Base-by-base conservation (phyloP, 2,888 invertebrate species). In the Iphiclides podalirius region DNA sequence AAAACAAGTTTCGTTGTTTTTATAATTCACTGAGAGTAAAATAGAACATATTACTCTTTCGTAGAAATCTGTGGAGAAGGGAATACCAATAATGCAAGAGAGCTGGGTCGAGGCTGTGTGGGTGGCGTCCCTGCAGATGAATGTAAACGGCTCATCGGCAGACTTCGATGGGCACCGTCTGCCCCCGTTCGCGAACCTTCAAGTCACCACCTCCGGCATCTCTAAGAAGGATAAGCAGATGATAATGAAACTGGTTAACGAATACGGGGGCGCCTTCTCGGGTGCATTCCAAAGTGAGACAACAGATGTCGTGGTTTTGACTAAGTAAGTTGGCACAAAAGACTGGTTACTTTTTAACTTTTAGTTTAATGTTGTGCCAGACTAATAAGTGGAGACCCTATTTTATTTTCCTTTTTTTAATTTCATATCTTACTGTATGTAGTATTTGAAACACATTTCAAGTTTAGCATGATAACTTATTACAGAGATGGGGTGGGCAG, bases 101-200 rank as follows among this genome's bases (percentile, higher is more conserved):
- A 89, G 91, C 11, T 98, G 98, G 97, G 88, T 98, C 0, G 86
- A 93, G 26, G 92, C 91, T 0, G 93, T 97, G 0, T 98, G 97
- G 97, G 84, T 93, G 9, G 85, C 89, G 1, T 94, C 94, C 44
- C 85, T 93, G 35, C 80, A 75, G 0, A 79, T 90, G 43, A 92
- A 91, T 59, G 77, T 94, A 0, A 84, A 83, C 37, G 94, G 93
- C 0, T 84, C 90, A 0, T 93, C 94, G 54, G 54, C 82, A 0
- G 90, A 91, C 44, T 96, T 96, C 66, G 69, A 90, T 11, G 73
- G 79, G 40, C 85, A 90, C 59, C 80, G 75, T 9, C 58, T 92
- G 70, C 94, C 94, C 0, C 86, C 94, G 0, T 97, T 98, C 73
- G 91, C 93, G 54, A 95, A 94, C 47, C 84, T 96, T 0, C 90